Evolutionary conservation across 2,113 vertebrate species (phyloP).

Genomic region (Podocnemis expansa): DNA sequence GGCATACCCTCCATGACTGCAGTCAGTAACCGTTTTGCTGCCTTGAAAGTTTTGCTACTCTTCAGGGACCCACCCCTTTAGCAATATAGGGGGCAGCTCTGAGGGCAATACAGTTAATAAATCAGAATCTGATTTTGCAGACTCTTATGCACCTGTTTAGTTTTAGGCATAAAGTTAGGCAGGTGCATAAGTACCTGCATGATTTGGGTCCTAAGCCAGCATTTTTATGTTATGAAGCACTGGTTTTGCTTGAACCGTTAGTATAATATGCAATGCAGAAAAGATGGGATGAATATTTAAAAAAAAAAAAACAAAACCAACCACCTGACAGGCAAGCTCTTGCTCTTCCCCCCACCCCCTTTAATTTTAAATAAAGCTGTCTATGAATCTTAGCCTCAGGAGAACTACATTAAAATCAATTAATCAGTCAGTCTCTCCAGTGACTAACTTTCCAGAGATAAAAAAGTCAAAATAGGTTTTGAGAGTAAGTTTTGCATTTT

Average conservation of each 20-base stretch:
- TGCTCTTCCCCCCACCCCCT: neutral
- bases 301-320: neutral
- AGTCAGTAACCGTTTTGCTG: neutral
- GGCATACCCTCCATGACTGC: neutral
- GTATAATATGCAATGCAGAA: neutral
- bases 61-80: neutral
- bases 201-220: neutral
- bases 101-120: neutral
- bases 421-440: conserved; percentile 73
- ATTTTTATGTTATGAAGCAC: neutral
- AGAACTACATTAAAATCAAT: conserved; percentile 82
- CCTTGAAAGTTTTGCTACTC: neutral
- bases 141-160: rapidly evolving
- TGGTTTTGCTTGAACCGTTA: neutral
- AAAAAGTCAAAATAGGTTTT: conserved; percentile 19
- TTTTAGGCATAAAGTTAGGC: neutral
- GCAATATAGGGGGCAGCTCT: neutral
- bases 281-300: neutral
- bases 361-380: conserved; percentile 71
- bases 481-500: conserved; percentile 20
- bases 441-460: conserved; percentile 67
- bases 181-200: neutral
- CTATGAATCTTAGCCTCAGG: conserved; percentile 65
- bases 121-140: neutral
- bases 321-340: neutral